Evolutionary conservation across 1,140 invertebrate genomes (phyloP), one percentile per base, ranked within the genome.

Genomic region (Pissodes strobi): DNA sequence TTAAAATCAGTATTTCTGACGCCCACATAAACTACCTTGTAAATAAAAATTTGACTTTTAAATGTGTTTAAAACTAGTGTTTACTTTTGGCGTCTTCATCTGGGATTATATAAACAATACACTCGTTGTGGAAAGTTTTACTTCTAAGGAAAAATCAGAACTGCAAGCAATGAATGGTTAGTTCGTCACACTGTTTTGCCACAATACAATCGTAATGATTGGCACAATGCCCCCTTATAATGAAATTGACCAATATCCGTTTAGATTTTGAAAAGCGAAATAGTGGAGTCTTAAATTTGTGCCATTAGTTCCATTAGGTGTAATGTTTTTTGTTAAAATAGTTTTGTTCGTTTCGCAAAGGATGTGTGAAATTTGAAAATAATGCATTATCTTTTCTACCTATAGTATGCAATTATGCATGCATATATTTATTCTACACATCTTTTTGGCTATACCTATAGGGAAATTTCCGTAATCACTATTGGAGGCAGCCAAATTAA

Each of bases 181-280:
- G 17, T 57, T 57, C 34, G 55, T 57, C 55, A 57, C 55, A 57
- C 13, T 57, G 27, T 45, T 22, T 45, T 41, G 23, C 22, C 37
- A 18, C 41, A 57, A 45, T 45, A 57, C 55, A 57, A 55, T 55
- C 37, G 34, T n/a, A 39, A 55, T 27, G 37, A 57, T 57, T 39
- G 55, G 39, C 22, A 43, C 22, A 45, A 43, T 9, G 8, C n/a
- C 23, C 27, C 22, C 22, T 19, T 19, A 57, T 43, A 25, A 13
- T 30, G 22, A 23, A 43, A 57, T 57, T 57, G 55, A 57, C 38
- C 55, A 57, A 57, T 57, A 57, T 57, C 55, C 55, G 55, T 57
- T 57, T 15, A 13, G 9, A 23, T 45, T 57, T 57, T 23, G 30
- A 39, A 45, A 57, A 57, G 18, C 15, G n/a, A 19, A 55, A 19